Evolutionary conservation across 2,888 invertebrate species (phyloP).

Genomic region (Eupithecia subumbrata): DNA sequence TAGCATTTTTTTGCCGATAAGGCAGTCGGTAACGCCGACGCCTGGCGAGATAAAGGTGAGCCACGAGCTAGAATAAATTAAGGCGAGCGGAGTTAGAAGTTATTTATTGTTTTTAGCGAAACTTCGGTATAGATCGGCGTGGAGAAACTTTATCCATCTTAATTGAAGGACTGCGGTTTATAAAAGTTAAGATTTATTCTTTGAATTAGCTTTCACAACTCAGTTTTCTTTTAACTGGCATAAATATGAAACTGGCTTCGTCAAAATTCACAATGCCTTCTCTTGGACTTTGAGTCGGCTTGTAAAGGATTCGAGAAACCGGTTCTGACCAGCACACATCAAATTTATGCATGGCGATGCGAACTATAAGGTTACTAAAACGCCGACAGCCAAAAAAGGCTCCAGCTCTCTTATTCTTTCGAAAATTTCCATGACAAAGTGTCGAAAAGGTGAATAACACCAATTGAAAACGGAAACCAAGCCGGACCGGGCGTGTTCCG

Average conservation of each 20-base stretch:
- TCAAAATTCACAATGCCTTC: background rate
- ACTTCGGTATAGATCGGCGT: conserved; percentile 52
- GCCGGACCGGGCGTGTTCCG: conserved; percentile 61
- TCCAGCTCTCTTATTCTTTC: conserved; percentile 36
- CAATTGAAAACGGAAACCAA: conserved; percentile 58
- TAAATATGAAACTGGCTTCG: background rate
- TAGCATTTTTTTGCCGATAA: conserved; percentile 67
- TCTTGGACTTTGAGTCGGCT: conserved; percentile 20
- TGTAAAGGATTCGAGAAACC: conserved; percentile 31
- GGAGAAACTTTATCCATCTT: conserved; percentile 42
- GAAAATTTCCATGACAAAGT: conserved; percentile 59
- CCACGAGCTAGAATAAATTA: conserved; percentile 56
- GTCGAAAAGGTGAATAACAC: conserved; percentile 63
- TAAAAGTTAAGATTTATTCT: conserved; percentile 4
- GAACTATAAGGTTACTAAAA: conserved; percentile 39
- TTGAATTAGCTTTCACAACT: conserved; percentile 16
- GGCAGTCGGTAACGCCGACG: conserved; percentile 67
- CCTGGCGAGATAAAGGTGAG: conserved; percentile 65
- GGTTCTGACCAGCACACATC: conserved; percentile 33
- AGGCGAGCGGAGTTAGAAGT: conserved; percentile 43
- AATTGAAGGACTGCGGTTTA: conserved; percentile 43
- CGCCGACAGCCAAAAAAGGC: conserved; percentile 25
- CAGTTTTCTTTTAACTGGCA: background rate
- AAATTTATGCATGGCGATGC: conserved; percentile 35
- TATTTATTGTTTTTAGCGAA: conserved; percentile 61